phyloP scores from a whole-genome alignment of 2,888 invertebrate genomes.

The Oithona nana region DNA sequence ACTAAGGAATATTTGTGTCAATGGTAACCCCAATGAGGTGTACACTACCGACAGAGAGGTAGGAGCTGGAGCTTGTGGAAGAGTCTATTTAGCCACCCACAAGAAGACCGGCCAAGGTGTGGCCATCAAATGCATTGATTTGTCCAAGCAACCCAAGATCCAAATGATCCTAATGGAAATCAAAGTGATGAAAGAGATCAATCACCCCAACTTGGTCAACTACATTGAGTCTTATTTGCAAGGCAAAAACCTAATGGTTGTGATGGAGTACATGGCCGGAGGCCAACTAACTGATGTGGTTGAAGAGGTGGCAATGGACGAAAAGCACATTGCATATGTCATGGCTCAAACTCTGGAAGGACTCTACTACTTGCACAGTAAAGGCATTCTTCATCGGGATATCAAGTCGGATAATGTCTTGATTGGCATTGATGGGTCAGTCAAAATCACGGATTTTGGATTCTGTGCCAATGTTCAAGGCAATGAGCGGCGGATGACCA shows the following conservation, averaged over 20 bases:
- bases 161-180: slow-evolving; percentile 90
- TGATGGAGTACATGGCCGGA: slow-evolving; percentile 86
- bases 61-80: slow-evolving; percentile 67
- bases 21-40: slow-evolving; percentile 58
- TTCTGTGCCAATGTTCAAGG: slow-evolving; percentile 92
- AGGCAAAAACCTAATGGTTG: slow-evolving; percentile 30
- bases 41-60: slow-evolving; percentile 67
- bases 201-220: slow-evolving; percentile 86
- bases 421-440: slow-evolving; percentile 73
- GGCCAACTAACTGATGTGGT: slow-evolving; percentile 93
- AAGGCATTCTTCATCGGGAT: slow-evolving; percentile 77
- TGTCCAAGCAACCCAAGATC: slow-evolving; percentile 83
- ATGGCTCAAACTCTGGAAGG: slow-evolving; percentile 74
- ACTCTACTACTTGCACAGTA: slow-evolving; percentile 58
- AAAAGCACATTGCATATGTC: slow-evolving; percentile 87
- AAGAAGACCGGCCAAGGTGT: slow-evolving; percentile 47
- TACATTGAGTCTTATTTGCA: slow-evolving; percentile 44
- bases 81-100: slow-evolving; percentile 70
- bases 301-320: slow-evolving; percentile 89
- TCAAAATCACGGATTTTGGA: slow-evolving; percentile 89
- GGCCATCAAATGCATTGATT: slow-evolving; percentile 88
- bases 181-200: slow-evolving; percentile 68
- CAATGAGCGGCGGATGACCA: slow-evolving; percentile 83
- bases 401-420: slow-evolving; percentile 84
- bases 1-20: slow-evolving; percentile 55